Conservation (phyloP, 30 jellyfish, hydroid and myxozoan genomes). For the Aurelia coerulea region DNA sequence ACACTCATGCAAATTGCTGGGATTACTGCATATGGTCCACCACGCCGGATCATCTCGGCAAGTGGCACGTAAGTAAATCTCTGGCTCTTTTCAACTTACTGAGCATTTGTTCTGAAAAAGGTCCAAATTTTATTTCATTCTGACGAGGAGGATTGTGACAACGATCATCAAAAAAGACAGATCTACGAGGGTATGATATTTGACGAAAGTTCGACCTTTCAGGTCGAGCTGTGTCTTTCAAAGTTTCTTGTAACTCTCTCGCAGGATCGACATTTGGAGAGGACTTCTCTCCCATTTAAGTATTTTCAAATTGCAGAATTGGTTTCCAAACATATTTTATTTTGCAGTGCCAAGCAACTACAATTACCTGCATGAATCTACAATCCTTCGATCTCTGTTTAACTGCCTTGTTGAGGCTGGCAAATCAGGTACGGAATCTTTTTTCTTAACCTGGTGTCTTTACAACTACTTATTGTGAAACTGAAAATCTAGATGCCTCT, state of each 20-base stretch:
- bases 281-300: too few species aligned
- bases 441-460: too few species aligned
- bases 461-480: too few species aligned
- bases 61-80: background rate
- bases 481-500: too few species aligned
- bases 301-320: too few species aligned
- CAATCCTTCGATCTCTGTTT: conserved; percentile 39
- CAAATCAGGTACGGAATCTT: conserved; percentile 23
- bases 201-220: too few species aligned
- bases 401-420: conserved; percentile 48
- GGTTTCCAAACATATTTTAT: background rate
- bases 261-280: too few species aligned
- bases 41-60: conserved; percentile 19
- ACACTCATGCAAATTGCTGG: conserved; percentile 29
- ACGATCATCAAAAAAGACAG: too few species aligned
- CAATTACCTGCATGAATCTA: conserved; percentile 62
- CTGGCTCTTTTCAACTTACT: background rate
- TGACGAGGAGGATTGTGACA: too few species aligned
- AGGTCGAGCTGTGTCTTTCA: too few species aligned
- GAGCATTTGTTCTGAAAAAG: background rate
- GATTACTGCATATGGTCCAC: conserved; percentile 28
- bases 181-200: too few species aligned
- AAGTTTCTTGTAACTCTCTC: too few species aligned
- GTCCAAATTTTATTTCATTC: background rate
- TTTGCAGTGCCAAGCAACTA: conserved; percentile 64